Evolutionary conservation across 2,888 invertebrate species (phyloP), one percentile per base, ranked within the genome.

Genomic region (Cybosia mesomella): DNA sequence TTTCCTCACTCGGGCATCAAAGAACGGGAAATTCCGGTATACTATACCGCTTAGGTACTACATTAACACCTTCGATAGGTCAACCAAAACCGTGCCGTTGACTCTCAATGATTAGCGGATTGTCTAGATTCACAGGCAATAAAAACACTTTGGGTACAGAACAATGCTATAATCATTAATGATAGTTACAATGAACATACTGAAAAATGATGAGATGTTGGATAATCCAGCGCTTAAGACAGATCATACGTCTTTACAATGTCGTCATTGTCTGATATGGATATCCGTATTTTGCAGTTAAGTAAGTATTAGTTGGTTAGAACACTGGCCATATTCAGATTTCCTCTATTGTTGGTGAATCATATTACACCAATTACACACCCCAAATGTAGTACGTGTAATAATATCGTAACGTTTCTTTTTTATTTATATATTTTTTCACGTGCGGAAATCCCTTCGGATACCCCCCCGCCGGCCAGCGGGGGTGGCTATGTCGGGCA

Each of bases 141-240:
- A 59, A 59, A 59, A 59, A 59, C 22, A 22, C 10, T 34, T 58
- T 58, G 22, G 15, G 22, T 59, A 8, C 34, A 22, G 22, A 59
- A 59, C 36, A 59, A 59, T 59, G 36, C 58, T 36, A 36, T 59
- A 36, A 36, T 59, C 34, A 18, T 55, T 57, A 28, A 11, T 57
- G 55, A 13, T 28, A 28, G 15, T 28, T 28, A 15, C 28, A 59
- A 59, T 59, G 34, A 59, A 32, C 58, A 49, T 49, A 36, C 36
- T 59, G 58, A 59, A 59, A 59, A 36, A 58, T 58, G 4, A 58
- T 34, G 58, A 58, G 11, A 9, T 34, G 11, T 32, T 34, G 58
- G 58, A 58, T 58, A 34, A 58, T 58, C 13, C 34, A 34, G 11
- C 21, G 34, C 58, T 32, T 58, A 34, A n/a, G 28, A 58, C 32